Percentiles rank a stretch among this genome's conserved stretches.
phyloP scores from a whole-genome alignment of 2,797 vertebrate species.

The Prionace glauca region DNA sequence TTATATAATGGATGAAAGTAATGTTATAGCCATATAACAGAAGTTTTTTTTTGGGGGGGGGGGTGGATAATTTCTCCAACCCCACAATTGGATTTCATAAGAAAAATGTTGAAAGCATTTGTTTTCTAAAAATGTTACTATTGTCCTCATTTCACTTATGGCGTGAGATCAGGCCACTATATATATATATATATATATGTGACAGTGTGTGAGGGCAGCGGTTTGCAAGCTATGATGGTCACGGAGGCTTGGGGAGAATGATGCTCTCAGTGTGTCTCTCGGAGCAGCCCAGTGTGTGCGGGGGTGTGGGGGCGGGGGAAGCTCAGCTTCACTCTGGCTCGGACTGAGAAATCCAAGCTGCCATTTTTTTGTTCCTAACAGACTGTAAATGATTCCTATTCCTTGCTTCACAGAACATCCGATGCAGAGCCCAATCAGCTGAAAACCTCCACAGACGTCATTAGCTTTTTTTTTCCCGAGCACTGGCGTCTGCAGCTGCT shows the following conservation, averaged over 20 bases:
- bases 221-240: conserved; percentile 25
- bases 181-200: too few relatives aligned
- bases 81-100: neutral
- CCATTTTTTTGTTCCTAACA: conserved; percentile 45
- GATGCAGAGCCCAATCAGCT: conserved; percentile 66
- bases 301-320: too few relatives aligned
- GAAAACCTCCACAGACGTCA: conserved; percentile 61
- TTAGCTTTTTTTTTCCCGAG: conserved; percentile 44
- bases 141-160: conserved; percentile 11
- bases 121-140: neutral
- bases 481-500: conserved; percentile 49
- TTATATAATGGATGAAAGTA: neutral
- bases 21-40: neutral
- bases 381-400: conserved; percentile 57
- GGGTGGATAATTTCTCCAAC: neutral
- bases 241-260: neutral
- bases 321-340: conserved; percentile 41
- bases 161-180: neutral
- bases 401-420: conserved; percentile 70
- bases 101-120: neutral
- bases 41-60: neutral
- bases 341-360: conserved; percentile 49
- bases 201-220: conserved; percentile 8
- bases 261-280: conserved; percentile 39
- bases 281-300: conserved; percentile 40